Evolutionary conservation across 1,140 invertebrate genomes (phyloP), one percentile per base, ranked within the genome.

Genomic region (Heterodera carotae): DNA sequence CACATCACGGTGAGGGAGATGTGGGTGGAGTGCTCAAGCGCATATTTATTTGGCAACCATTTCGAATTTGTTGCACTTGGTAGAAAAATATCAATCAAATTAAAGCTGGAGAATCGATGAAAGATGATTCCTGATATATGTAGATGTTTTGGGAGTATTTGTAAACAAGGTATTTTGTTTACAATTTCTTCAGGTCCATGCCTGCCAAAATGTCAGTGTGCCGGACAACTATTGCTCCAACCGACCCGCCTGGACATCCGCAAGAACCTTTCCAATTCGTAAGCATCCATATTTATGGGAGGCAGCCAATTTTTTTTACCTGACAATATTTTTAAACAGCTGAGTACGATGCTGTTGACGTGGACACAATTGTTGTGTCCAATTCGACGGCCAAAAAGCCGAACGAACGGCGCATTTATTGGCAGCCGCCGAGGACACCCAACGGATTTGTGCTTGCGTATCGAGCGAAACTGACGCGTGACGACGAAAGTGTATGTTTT

Each of bases 1-100:
- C 88, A 84, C 36, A 89, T 91, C 43, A 86, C 88, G 85, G 90
- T 91, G 74, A 60, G 31, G 62, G 70, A 39, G 25, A 22, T 64
- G 25, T 74, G n/a, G n/a, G n/a, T n/a, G n/a, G n/a, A n/a, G n/a
- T n/a, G n/a, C n/a, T n/a, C n/a, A n/a, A n/a, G n/a, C n/a, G n/a
- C n/a, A n/a, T n/a, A n/a, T n/a, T n/a, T n/a, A n/a, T n/a, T n/a
- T n/a, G n/a, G n/a, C n/a, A n/a, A n/a, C n/a, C n/a, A n/a, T n/a
- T n/a, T n/a, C n/a, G n/a, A n/a, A n/a, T n/a, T n/a, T n/a, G n/a
- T n/a, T n/a, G n/a, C n/a, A n/a, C n/a, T n/a, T n/a, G n/a, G n/a
- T n/a, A n/a, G n/a, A n/a, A n/a, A n/a, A n/a, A n/a, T n/a, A n/a
- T n/a, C n/a, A n/a, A n/a, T n/a, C n/a, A n/a, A n/a, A n/a, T n/a